These are phyloP conservation scores for Aphelinus atriplicis DNA, from an alignment of 1,140 invertebrate species.

Conservation along the genomic window DNA sequence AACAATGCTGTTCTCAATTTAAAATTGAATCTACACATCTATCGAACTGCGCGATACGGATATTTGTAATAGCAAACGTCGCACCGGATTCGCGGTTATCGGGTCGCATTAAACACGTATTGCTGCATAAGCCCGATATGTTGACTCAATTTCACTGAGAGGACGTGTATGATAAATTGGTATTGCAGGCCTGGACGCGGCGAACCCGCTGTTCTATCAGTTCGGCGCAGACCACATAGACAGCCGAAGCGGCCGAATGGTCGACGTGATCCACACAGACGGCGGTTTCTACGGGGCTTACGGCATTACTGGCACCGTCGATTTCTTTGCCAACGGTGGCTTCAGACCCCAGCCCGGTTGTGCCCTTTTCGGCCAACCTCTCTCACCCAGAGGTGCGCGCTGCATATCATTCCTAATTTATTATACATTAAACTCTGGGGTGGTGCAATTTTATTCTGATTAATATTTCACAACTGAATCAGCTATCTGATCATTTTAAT, in stretches of 20 bases:
- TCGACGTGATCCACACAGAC: conserved; percentile 75
- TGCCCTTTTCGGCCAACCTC: conserved; percentile 43
- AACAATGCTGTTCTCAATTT: too few species aligned
- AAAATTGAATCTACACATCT: too few species aligned
- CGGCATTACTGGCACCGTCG: conserved; percentile 66
- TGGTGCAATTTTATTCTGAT: too few species aligned
- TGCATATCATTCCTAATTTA: too few species aligned
- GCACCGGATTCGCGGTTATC: too few species aligned
- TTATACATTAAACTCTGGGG: too few species aligned
- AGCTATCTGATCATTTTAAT: too few species aligned
- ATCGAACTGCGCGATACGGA: too few species aligned
- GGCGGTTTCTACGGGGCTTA: conserved; percentile 61
- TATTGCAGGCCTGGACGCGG: conserved; percentile 65
- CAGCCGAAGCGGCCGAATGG: conserved; percentile 58
- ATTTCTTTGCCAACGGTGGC: conserved; percentile 77
- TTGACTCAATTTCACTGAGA: background rate
- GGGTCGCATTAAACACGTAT: too few species aligned
- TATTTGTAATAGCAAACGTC: too few species aligned
- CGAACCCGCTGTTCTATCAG: conserved; percentile 57
- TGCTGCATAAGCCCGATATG: too few species aligned
- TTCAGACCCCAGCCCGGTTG: conserved; percentile 73
- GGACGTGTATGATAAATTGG: background rate
- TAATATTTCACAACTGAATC: too few species aligned
- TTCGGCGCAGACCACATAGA: conserved; percentile 56
- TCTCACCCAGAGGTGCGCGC: conserved; percentile 33